phyloP scores from a whole-genome alignment of 2,888 invertebrate species.

The Sepioteuthis lessoniana region DNA sequence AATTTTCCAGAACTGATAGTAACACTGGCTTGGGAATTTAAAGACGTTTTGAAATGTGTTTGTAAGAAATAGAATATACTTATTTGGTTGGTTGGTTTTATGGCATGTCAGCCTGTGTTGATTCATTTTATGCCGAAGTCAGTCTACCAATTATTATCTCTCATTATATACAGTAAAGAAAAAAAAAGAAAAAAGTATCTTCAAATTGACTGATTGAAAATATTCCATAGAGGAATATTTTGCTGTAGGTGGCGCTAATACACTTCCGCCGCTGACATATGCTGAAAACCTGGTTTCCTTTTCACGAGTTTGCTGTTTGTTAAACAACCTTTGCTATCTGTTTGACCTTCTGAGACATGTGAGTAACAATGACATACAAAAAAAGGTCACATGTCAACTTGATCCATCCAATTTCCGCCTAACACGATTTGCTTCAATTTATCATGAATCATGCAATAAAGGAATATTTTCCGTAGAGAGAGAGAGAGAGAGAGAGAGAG shows the following conservation, averaged over 20 bases:
- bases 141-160: no score
- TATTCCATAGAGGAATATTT: background rate
- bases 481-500: background rate
- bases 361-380: background rate
- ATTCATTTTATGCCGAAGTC: no score
- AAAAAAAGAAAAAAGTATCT: no score
- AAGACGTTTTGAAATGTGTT: no score
- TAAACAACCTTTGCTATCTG: background rate
- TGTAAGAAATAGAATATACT: no score
- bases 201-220: background rate
- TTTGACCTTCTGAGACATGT: background rate
- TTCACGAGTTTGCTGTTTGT: background rate
- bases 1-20: no score
- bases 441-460: background rate
- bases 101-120: no score
- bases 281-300: background rate
- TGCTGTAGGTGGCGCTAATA: conserved; percentile 33
- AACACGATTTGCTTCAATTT: background rate
- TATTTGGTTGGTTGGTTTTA: no score
- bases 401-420: background rate
- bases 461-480: background rate
- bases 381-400: background rate
- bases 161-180: no score
- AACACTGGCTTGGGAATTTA: no score
- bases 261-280: background rate